phyloP scores from a whole-genome alignment of 30 jellyfish, hydroid and myxozoan genomes.

The Chironex yamaguchii region DNA sequence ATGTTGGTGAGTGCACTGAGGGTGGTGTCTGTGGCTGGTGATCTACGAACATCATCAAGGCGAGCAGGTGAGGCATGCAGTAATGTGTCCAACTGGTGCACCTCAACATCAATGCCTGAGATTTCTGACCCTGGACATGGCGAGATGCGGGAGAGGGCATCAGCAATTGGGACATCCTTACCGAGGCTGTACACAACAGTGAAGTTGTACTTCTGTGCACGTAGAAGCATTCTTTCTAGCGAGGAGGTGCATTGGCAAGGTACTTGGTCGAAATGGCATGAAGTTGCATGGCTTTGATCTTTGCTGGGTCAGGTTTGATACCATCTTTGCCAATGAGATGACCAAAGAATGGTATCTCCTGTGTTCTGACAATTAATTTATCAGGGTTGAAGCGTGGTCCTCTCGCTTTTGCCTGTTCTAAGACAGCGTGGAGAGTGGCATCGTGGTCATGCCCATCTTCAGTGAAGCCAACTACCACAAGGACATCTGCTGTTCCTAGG shows the following conservation, averaged over 20 bases:
- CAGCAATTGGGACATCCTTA: slow-evolving; percentile 18
- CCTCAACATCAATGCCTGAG: neutral
- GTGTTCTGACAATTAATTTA: slow-evolving; percentile 1
- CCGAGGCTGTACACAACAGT: neutral
- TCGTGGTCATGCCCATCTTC: slow-evolving; percentile 17
- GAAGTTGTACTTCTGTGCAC: slow-evolving; percentile 14
- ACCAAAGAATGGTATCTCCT: slow-evolving; percentile 13
- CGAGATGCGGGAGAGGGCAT: slow-evolving; percentile 25
- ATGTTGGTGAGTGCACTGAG: slow-evolving; percentile 1
- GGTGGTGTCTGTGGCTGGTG: slow-evolving; percentile 16
- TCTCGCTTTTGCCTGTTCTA: neutral
- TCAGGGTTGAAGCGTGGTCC: slow-evolving; percentile 21
- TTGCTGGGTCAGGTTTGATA: slow-evolving; percentile 24
- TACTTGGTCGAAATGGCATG: slow-evolving; percentile 1
- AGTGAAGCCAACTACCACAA: slow-evolving; percentile 11
- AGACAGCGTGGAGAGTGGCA: neutral
- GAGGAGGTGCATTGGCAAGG: slow-evolving; percentile 37
- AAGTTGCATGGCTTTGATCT: slow-evolving; percentile 22
- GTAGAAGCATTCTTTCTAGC: slow-evolving; percentile 40
- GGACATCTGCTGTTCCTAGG: slow-evolving; percentile 23
- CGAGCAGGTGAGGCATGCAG: slow-evolving; percentile 38
- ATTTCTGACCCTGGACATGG: neutral
- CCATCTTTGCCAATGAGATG: slow-evolving; percentile 25
- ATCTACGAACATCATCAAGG: neutral
- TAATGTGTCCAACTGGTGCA: neutral